Conservation (phyloP, 2,888 invertebrate species). For the Caenorhabditis afra region DNA sequence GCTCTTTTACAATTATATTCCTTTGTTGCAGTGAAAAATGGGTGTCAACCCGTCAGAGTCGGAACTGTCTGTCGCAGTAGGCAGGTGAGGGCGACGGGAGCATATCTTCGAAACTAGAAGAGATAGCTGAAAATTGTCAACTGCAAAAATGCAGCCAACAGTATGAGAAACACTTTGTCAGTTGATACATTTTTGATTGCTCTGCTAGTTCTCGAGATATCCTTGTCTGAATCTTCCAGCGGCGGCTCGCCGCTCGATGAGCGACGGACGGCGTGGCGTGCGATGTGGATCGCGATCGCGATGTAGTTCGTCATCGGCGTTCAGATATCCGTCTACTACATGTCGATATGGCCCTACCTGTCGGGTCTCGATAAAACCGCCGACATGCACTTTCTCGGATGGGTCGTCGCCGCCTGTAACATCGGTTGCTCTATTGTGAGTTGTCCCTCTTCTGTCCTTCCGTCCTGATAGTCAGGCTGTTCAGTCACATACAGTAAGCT, state of each 20-base stretch:
- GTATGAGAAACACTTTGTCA: too few relatives aligned
- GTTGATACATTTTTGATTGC: too few relatives aligned
- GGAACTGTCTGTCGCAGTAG: too few relatives aligned
- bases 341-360: conserved; percentile 64
- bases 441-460: neutral
- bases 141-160: too few relatives aligned
- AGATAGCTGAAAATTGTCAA: too few relatives aligned
- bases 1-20: too few relatives aligned
- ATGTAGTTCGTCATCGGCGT: conserved; percentile 52
- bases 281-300: conserved; percentile 56
- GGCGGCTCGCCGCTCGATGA: neutral
- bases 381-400: conserved; percentile 58
- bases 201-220: too few relatives aligned
- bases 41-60: too few relatives aligned
- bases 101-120: too few relatives aligned
- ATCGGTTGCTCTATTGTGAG: conserved; percentile 22
- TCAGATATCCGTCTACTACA: conserved; percentile 59
- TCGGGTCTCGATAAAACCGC: conserved; percentile 8
- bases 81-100: too few relatives aligned
- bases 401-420: conserved; percentile 61
- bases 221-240: neutral
- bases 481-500: neutral
- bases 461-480: too few relatives aligned
- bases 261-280: conserved; percentile 33
- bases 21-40: too few relatives aligned